Percentiles rank a stretch among this genome's conserved stretches.
Conservation (phyloP, 2,113 vertebrate genomes). For the Leptodactylus fuscus region DNA sequence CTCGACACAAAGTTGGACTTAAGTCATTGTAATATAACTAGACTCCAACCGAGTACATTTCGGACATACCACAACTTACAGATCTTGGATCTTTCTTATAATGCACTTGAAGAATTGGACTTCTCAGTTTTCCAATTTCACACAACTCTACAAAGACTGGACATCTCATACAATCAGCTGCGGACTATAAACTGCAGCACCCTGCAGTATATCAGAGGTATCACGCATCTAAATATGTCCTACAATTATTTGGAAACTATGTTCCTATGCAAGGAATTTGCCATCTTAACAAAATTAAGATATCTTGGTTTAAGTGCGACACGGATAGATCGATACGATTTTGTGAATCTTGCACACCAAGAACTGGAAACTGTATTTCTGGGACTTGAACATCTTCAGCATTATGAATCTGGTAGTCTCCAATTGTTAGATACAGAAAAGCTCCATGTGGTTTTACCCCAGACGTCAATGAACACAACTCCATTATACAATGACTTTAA, state of each 20-base stretch:
- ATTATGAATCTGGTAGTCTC: conserved; percentile 75
- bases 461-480: conserved; percentile 51
- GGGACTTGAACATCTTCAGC: conserved; percentile 69
- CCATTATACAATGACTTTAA: conserved; percentile 74
- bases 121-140: conserved; percentile 76
- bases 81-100: conserved; percentile 82
- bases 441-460: conserved; percentile 72
- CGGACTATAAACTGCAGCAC: conserved; percentile 69
- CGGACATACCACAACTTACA: conserved; percentile 68
- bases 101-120: conserved; percentile 74
- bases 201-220: conserved; percentile 59
- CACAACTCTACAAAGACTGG: conserved; percentile 75
- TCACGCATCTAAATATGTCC: conserved; percentile 80
- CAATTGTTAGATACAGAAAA: conserved; percentile 69
- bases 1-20: conserved; percentile 73
- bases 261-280: conserved; percentile 79
- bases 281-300: conserved; percentile 71
- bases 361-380: conserved; percentile 75
- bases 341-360: conserved; percentile 70
- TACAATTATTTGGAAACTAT: conserved; percentile 76
- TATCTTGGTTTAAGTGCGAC: conserved; percentile 78
- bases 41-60: conserved; percentile 74
- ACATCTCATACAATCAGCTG: conserved; percentile 85
- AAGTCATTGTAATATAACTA: conserved; percentile 78
- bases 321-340: conserved; percentile 70